Evolutionary conservation across 2,797 vertebrate genomes (phyloP).

Genomic region (Neosilurus hyrtlii): DNA sequence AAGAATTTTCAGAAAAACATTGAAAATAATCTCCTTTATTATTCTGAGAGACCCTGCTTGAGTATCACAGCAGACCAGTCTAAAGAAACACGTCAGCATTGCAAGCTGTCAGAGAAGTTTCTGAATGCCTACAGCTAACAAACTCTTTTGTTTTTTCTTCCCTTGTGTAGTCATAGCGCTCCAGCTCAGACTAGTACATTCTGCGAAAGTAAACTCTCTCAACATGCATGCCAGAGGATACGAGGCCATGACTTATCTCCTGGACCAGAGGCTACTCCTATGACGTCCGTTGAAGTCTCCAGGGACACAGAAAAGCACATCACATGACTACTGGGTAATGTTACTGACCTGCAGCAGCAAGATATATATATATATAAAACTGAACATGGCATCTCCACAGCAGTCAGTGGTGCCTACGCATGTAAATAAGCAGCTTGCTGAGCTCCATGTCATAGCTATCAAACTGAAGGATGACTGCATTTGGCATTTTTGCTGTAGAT

Average conservation of each 20-base stretch:
- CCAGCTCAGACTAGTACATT: conserved; percentile 3
- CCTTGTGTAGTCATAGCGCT: not conserved
- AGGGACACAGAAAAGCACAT: conserved; percentile 24
- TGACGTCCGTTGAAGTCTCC: conserved; percentile 39
- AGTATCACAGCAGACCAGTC: not conserved
- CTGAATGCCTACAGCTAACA: not conserved
- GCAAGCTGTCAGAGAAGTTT: not conserved
- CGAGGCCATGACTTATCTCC: conserved; percentile 40
- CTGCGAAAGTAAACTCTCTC: conserved; percentile 5
- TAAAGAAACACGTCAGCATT: conserved; percentile 12
- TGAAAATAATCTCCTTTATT: not conserved
- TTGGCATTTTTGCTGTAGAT: conserved; percentile 15
- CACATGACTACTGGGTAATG: conserved; percentile 31
- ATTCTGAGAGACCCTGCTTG: not conserved
- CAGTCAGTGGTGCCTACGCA: not conserved
- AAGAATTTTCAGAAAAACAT: not conserved
- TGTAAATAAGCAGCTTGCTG: not conserved
- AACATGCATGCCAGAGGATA: conserved; percentile 31
- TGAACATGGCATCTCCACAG: not conserved
- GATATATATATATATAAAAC: conserved; percentile 11
- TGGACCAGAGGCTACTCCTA: conserved; percentile 21
- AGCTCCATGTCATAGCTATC: not conserved
- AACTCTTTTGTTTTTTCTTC: not conserved
- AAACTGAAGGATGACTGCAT: not conserved
- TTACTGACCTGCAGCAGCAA: conserved; percentile 23